Percentiles rank a stretch among this genome's conserved stretches.
Evolutionary conservation across 2,888 invertebrate genomes (phyloP).

Genomic region (Charanyca ferruginea): DNA sequence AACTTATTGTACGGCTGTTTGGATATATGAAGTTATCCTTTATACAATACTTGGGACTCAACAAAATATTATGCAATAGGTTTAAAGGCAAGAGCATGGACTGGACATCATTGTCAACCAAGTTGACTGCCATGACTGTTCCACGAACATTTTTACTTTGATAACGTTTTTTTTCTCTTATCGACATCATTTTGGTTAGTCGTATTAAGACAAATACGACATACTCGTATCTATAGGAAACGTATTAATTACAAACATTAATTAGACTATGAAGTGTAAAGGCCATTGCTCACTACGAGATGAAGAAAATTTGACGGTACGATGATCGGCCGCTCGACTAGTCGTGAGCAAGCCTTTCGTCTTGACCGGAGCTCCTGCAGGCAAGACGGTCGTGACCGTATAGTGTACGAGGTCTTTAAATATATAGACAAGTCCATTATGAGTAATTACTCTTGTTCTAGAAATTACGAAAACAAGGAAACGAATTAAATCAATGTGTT

Average conservation of each 20-base stretch:
- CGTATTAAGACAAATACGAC: not conserved
- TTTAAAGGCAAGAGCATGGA: conserved; percentile 33
- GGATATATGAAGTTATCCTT: conserved; percentile 21
- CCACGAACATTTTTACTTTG: not conserved
- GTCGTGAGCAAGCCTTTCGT: too few relatives aligned
- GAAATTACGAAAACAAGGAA: not conserved
- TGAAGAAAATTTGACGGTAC: not conserved
- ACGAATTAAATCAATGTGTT: not conserved
- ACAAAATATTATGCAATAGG: conserved; percentile 13
- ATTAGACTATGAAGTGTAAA: not conserved
- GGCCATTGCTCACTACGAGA: not conserved
- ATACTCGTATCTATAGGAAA: not conserved
- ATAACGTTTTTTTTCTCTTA: not conserved
- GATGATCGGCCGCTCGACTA: not conserved
- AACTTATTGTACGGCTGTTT: not conserved
- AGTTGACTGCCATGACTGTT: not conserved
- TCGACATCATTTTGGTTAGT: conserved; percentile 11
- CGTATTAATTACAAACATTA: not conserved
- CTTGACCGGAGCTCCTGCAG: too few relatives aligned
- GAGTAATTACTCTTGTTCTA: not conserved
- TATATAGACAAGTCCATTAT: not conserved
- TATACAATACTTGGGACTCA: conserved; percentile 32
- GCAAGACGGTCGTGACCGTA: not conserved
- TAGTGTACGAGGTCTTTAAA: not conserved
- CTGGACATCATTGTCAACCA: conserved; percentile 29